phyloP scores from a whole-genome alignment of 1,140 invertebrate species.

The Stegodyphus mimosarum region DNA sequence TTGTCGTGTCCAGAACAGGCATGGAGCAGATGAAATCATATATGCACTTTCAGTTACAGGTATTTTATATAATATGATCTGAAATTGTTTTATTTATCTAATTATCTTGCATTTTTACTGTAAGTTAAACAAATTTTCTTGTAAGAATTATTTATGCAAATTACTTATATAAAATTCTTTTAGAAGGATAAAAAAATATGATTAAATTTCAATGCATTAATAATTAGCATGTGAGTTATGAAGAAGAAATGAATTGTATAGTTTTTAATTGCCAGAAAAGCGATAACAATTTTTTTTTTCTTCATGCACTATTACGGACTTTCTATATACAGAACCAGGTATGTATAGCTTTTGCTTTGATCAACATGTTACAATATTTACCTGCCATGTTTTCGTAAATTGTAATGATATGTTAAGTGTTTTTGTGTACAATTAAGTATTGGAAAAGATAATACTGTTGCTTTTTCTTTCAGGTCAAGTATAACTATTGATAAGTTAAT shows the following conservation, averaged over 20 bases:
- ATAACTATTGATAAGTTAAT: too few relatives aligned
- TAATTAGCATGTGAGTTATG: too few relatives aligned
- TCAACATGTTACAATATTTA: too few relatives aligned
- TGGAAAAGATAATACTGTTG: too few relatives aligned
- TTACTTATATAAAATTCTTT: constrained; percentile 3
- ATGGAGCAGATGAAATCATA: constrained; percentile 63
- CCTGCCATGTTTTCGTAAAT: too few relatives aligned
- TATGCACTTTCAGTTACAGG: constrained; percentile 62
- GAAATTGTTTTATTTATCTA: neutral
- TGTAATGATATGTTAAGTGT: too few relatives aligned
- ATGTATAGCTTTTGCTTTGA: neutral
- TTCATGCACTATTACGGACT: constrained; percentile 55
- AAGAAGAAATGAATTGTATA: too few relatives aligned
- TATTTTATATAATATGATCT: constrained; percentile 45
- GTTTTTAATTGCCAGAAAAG: constrained; percentile 8
- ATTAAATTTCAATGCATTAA: too few relatives aligned
- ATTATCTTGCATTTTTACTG: neutral
- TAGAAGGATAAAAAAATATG: too few relatives aligned
- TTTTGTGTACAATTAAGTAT: too few relatives aligned
- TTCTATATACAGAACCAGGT: constrained; percentile 58
- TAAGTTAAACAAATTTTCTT: neutral
- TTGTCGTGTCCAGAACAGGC: constrained; percentile 63
- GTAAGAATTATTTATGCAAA: neutral
- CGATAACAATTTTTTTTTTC: constrained; percentile 51
- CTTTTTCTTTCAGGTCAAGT: too few relatives aligned